Evolutionary conservation across 2,113 vertebrate genomes (phyloP), one percentile per base, ranked within the genome.

Genomic region (Blennius ocellaris): DNA sequence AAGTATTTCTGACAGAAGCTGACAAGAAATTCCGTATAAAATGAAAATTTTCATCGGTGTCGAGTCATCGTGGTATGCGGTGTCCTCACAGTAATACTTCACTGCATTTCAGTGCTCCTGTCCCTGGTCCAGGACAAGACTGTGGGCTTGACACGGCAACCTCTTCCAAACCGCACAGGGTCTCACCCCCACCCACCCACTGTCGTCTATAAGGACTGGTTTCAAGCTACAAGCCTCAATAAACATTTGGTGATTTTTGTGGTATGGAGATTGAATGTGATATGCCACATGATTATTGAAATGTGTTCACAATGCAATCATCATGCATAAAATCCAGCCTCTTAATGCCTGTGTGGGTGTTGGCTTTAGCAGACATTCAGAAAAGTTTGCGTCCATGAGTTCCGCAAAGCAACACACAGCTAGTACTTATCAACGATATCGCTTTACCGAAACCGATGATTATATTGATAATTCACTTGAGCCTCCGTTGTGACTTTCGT

Each of bases 231-330:
- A 85, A 88, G 59, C 85, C 76, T 90, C 73, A 70, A 81, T 81
- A 82, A 84, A 89, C 87, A 83, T 84, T 85, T 81, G 51, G 74
- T 73, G 67, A 88, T 91, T 86, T 86, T 83, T 88, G 84, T 80
- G 87, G 88, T 45, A 10, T 66, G 71, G 55, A 74, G 73, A 60
- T 83, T 87, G 41, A 88, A 89, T 21, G 51, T 51, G 80, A 88
- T 84, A 82, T 54, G 72, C 73, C 67, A 49, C 86, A 85, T 52
- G 48, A 79, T 78, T 83, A 71, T 68, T 78, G 54, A 75, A 72
- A 74, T 10, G 10, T 64, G 45, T 37, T 53, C 14, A 11, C 71
- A 63, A 80, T 65, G 73, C 69, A 71, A 72, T 40, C 50, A 76
- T 43, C 50, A 73, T 72, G 53, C 66, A 54, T 51, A 53, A 49